Percentiles rank a stretch among this genome's conserved stretches.
Evolutionary conservation across 2,797 vertebrate species (phyloP).

Genomic region (Chelon auratus): DNA sequence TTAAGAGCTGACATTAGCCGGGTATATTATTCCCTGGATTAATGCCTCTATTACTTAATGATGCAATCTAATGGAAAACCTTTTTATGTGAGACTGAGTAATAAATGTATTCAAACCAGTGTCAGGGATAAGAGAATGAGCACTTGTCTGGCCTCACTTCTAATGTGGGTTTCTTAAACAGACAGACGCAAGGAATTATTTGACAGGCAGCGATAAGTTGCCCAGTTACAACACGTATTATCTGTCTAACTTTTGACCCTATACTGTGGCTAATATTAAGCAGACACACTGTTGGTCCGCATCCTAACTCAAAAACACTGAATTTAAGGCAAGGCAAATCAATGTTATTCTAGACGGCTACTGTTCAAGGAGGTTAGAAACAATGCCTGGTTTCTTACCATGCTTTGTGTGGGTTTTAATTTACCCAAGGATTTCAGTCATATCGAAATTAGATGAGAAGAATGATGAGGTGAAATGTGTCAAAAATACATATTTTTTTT

Average conservation of each 20-base stretch:
- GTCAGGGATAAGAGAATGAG: constrained; percentile 25
- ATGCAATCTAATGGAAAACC: constrained; percentile 36
- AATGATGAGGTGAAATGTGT: not conserved
- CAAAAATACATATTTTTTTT: not conserved
- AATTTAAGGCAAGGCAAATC: constrained; percentile 21
- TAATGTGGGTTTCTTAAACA: constrained; percentile 20
- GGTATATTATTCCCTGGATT: constrained; percentile 46
- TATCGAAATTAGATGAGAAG: not conserved
- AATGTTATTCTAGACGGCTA: not conserved
- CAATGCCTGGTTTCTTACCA: not conserved
- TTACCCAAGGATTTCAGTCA: not conserved
- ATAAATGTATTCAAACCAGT: constrained; percentile 17
- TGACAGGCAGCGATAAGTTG: constrained; percentile 39
- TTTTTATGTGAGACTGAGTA: constrained; percentile 33
- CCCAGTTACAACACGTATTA: constrained; percentile 12
- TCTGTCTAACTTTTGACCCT: not conserved
- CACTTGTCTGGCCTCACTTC: constrained; percentile 35
- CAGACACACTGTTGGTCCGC: not conserved
- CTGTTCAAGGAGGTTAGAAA: not conserved
- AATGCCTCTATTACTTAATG: constrained; percentile 46
- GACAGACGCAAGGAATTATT: constrained; percentile 16
- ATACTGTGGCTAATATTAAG: too few species aligned
- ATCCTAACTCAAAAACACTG: constrained; percentile 14
- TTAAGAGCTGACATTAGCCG: constrained; percentile 41
- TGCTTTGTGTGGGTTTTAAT: too few species aligned